These are phyloP conservation scores for Odocoileus hemionus DNA, from an alignment of 2,113 vertebrate species.

Conservation along the genomic window DNA sequence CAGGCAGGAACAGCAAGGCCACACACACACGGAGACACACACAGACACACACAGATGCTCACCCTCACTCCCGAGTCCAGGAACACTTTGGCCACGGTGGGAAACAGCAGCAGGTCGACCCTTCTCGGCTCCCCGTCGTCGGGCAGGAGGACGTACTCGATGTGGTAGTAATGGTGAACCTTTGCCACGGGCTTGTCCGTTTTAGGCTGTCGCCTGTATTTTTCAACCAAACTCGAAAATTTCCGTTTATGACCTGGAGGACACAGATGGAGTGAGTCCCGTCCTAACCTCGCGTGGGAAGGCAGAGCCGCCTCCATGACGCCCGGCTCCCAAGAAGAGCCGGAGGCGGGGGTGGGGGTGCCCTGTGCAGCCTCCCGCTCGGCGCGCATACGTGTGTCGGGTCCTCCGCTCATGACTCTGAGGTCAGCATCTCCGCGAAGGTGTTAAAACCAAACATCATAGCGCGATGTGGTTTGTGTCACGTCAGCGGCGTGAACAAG, in stretches of 20 bases:
- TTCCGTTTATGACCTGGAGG: conserved; percentile 64
- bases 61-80: conserved; percentile 83
- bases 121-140: conserved; percentile 76
- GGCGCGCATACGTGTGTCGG: accelerated
- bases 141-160: conserved; percentile 86
- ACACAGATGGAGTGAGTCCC: background rate
- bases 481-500: accelerated
- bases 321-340: background rate
- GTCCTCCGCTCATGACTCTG: background rate
- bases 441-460: background rate
- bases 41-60: background rate
- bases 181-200: conserved; percentile 14
- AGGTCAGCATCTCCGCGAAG: background rate
- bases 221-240: background rate
- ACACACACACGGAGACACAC: background rate
- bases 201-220: background rate
- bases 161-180: conserved; percentile 79
- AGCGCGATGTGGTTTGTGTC: too few relatives aligned
- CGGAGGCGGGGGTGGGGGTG: background rate
- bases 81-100: conserved; percentile 80
- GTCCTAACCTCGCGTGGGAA: background rate
- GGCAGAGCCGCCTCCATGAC: accelerated
- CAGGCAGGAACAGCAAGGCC: too few relatives aligned
- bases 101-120: conserved; percentile 83
- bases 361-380: accelerated